Evolutionary conservation across 2,797 vertebrate species (phyloP), one percentile per base, ranked within the genome.

Genomic region (Clarias fuscus): DNA sequence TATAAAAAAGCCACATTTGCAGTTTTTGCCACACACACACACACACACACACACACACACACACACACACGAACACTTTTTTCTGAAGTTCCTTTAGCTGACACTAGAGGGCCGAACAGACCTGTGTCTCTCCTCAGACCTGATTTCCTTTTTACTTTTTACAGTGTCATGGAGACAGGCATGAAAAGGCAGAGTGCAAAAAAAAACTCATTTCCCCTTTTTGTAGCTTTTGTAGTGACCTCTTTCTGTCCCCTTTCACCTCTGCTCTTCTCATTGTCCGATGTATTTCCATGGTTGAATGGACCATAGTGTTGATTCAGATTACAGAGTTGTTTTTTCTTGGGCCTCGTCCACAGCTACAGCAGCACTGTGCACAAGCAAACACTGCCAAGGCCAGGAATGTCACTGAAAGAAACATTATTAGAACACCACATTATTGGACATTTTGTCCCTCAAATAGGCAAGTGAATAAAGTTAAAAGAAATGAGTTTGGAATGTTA

Each of bases 341-440:
- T 79, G 90, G 85, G 0, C 53, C 3, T n/a, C 13, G 58, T 71
- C 89, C 88, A 53, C 90, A 90, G 77, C 94, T 90, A 90, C 94
- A 93, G 90, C 88, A 92, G 65, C 85, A 90, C 6, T 88, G 87
- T 7, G 79, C 43, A 0, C 94, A 95, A 73, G 91, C 87, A 83
- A 92, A 81, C 70, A 91, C 84, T 1, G 62, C 43, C 92, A 95
- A 91, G 79, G 91, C 43, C 76, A 95, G 71, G 75, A 95, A 91
- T 40, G 93, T 64, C 87, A 93, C 95, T 96, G 93, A 61, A 79
- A 82, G 86, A 58, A 78, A 86, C n/a, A n/a, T n/a, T n/a, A n/a
- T n/a, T n/a, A 90, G 0, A 14, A 78, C 22, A 67, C 37, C 27
- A 37, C 11, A n/a, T 71, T 24, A 72, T 83, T 71, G 14, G 53